Base-by-base conservation (phyloP, 2,888 invertebrate species). In the Sipha maydis region DNA sequence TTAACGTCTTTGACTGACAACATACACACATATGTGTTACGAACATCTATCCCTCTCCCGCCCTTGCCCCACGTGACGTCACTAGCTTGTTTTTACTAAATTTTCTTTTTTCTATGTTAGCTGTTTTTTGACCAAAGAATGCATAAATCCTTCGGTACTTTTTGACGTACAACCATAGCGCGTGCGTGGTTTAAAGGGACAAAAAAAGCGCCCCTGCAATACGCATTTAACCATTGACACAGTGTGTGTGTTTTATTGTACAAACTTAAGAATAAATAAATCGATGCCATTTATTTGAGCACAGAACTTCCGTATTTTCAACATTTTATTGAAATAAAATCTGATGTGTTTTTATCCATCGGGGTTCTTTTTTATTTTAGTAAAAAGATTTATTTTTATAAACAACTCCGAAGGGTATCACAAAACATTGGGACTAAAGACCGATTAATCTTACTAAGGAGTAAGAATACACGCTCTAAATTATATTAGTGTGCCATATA, bases 241-340 rank as follows among this genome's bases (percentile, higher is more conserved):
- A 38, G 1, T n/a, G 21, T 28, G 69, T 17, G 41, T 85, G 48
- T 77, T 67, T 69, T 11, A 28, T 31, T 75, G 83, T 83, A 38
- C 67, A 85, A 77, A 85, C 77, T 77, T 85, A 69, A 8, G 67
- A 85, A 77, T 77, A 85, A 85, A 85, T 77, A 85, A 85, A 85
- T 77, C 85, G 77, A 69, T 25, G 77, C 69, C 25, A 17, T 77
- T 77, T 77, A 85, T 69, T 67, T 17, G 9, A 77, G n/a, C 85
- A 41, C 67, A 17, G 21, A 14, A 28, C 76, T 61, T 84, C 84
- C 84, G 84, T 9, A 76, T 85, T 84, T 76, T 61, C 61, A 41
- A 75, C 76, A 28, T 61, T 67, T 76, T 76, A 67, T 76, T 48
- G 76, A 85, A 84, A 76, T 84, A 61, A 85, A 84, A 76, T 84